Base-by-base conservation (phyloP, 1,140 invertebrate species). In the Ctenoplectra terminalis region DNA sequence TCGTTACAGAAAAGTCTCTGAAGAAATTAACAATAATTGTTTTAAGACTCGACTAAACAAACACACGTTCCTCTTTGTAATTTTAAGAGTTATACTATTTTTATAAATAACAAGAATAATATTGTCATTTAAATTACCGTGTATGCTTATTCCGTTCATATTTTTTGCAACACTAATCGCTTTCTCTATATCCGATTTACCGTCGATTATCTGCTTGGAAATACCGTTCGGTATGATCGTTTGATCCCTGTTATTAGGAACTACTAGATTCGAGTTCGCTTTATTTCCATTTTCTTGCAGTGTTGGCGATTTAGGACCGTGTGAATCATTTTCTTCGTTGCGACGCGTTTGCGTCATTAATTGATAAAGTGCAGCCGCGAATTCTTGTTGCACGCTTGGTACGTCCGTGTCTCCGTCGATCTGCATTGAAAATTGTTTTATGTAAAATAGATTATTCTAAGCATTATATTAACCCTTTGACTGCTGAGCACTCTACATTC, bases 391-490 rank as follows among this genome's bases (percentile, higher is more conserved):
- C 0, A 97, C 97, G n/a, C 95, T 95, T 4, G 94, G 91, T 13
- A 96, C 95, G 84, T 97, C 97, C 0, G 97, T 97, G 88, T 97
- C 97, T 0, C 97, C 97, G 88, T 98, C 97, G 15, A 97, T 95
- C 96, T 97, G 9, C 34, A 26, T 70, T 70, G 5, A 56, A 43
- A 26, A 34, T 7, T 11, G 8, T 34, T 73, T 17, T 20, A 2
- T 13, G 23, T 48, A 34, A n/a, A n/a, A n/a, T n/a, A n/a, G n/a
- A n/a, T n/a, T n/a, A n/a, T n/a, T n/a, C n/a, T n/a, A n/a, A n/a
- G n/a, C n/a, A n/a, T n/a, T n/a, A n/a, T n/a, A n/a, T n/a, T n/a
- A n/a, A n/a, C n/a, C n/a, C n/a, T n/a, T n/a, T n/a, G n/a, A n/a
- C n/a, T n/a, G n/a, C n/a, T n/a, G n/a, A n/a, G n/a, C n/a, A n/a